Conservation (phyloP, 2,797 vertebrate species). For the Taeniopygia guttata region DNA sequence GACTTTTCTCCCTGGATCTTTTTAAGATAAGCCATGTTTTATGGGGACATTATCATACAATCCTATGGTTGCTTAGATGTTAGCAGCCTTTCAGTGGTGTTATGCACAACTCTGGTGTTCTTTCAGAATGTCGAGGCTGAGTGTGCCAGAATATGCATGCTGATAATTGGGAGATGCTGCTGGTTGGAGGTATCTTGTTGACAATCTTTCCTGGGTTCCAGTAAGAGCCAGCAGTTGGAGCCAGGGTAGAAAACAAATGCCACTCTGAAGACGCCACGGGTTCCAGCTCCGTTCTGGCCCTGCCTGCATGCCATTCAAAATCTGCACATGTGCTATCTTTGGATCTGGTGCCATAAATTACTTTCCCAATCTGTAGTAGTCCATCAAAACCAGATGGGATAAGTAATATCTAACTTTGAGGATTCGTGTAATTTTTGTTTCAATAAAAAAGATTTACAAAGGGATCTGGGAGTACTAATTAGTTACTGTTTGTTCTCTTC, state of each 20-base stretch:
- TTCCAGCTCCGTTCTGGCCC: not conserved
- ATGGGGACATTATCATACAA: not conserved
- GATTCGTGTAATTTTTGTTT: not conserved
- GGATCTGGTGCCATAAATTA: constrained; percentile 36
- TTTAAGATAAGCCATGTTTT: not conserved
- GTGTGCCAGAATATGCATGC: not conserved
- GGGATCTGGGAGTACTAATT: not conserved
- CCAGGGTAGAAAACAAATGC: constrained; percentile 4
- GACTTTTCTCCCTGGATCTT: not conserved
- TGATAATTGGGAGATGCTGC: not conserved
- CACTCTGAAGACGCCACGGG: not conserved
- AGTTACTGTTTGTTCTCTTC: constrained; percentile 31
- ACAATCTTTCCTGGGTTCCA: not conserved
- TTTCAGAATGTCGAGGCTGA: not conserved
- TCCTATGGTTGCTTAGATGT: not conserved
- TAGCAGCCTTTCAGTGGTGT: not conserved
- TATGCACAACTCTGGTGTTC: accelerated
- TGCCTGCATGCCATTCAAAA: not conserved
- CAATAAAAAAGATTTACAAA: not conserved
- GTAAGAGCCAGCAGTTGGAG: not conserved
- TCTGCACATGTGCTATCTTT: constrained; percentile 41
- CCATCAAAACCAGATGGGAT: constrained; percentile 47
- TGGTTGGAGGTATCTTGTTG: not conserved
- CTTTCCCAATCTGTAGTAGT: constrained; percentile 47
- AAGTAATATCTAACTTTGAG: constrained; percentile 9